Base-by-base conservation (phyloP, 2,113 vertebrate species). In the Odontophorus gujanensis region DNA sequence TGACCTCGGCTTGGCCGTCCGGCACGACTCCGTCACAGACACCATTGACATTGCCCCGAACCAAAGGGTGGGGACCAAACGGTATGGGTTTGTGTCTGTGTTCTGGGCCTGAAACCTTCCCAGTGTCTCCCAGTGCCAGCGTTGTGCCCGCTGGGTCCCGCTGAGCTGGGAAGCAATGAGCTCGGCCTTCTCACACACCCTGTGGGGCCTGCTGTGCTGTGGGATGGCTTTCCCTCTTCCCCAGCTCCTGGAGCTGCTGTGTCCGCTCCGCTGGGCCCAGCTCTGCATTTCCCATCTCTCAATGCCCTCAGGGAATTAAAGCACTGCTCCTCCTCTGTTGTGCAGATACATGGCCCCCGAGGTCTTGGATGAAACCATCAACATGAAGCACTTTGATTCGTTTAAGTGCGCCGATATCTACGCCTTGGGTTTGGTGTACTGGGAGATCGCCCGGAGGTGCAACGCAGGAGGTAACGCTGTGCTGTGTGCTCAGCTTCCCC, bases 361-460 rank as follows among this genome's bases (percentile, higher is more conserved):
- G 90, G 99, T 99, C 8, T 95, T 99, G 96, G 99, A 99, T 30
- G 99, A 99, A 96, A 99, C 98, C 65, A 99, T 99, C 96, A 99
- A 99, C 97, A 99, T 99, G 99, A 99, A 99, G 95, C 99, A 99
- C 97, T 99, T 99, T 77, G 99, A 99, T 87, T 99, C 99, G 6
- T 99, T 99, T 94, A 99, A 99, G 92, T 99, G 99, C 93, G 99
- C 99, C 0, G 99, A 99, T 93, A 99, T 99, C 90, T 99, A 99
- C 1, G 99, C 99, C 40, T 96, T 99, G 68, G 99, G 99, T 40
- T 97, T 99, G 77, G 99, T 99, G 9, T 99, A 99, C 81, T 99
- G 99, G 99, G 99, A 99, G 98, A 98, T 99, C 17, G 99, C 99
- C 0, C 98, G 99, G 12, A 98, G 99, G 80, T 99, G 99, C 97